Evolutionary conservation across 2,113 vertebrate genomes (phyloP).

Genomic region (Psilopogon haemacephalus): DNA sequence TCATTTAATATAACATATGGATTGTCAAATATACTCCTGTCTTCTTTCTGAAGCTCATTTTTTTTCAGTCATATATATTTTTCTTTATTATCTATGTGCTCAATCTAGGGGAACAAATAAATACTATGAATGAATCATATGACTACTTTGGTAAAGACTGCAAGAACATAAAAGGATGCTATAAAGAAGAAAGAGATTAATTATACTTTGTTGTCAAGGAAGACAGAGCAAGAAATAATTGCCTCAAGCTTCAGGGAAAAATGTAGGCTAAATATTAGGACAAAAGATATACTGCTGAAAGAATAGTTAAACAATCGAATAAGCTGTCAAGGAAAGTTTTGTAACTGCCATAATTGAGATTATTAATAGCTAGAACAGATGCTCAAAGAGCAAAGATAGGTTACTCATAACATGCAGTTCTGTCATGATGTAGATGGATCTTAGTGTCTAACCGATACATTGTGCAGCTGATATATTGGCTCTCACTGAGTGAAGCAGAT

Average conservation of each 20-base stretch:
- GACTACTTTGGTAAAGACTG: neutral
- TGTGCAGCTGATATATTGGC: neutral
- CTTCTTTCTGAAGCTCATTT: neutral
- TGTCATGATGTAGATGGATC: neutral
- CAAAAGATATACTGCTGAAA: conserved; percentile 44
- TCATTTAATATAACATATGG: neutral
- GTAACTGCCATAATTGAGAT: conserved; percentile 24
- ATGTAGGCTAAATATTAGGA: conserved; percentile 49
- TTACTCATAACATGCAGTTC: neutral
- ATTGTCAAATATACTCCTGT: neutral
- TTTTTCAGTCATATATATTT: neutral
- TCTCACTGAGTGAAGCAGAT: neutral
- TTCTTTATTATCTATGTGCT: neutral
- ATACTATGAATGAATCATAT: neutral
- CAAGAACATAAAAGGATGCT: conserved; percentile 7
- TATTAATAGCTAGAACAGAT: conserved; percentile 18
- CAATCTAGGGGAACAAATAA: conserved; percentile 22
- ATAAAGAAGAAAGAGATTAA: conserved; percentile 27
- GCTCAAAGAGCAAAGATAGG: neutral
- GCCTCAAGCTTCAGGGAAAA: conserved; percentile 9
- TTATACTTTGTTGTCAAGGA: neutral
- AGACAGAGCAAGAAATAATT: conserved; percentile 34
- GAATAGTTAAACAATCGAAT: conserved; percentile 3
- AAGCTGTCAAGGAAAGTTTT: conserved; percentile 27
- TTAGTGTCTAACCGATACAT: neutral